Evolutionary conservation across 2,113 vertebrate genomes (phyloP).

Genomic region (Camelus dromedarius): DNA sequence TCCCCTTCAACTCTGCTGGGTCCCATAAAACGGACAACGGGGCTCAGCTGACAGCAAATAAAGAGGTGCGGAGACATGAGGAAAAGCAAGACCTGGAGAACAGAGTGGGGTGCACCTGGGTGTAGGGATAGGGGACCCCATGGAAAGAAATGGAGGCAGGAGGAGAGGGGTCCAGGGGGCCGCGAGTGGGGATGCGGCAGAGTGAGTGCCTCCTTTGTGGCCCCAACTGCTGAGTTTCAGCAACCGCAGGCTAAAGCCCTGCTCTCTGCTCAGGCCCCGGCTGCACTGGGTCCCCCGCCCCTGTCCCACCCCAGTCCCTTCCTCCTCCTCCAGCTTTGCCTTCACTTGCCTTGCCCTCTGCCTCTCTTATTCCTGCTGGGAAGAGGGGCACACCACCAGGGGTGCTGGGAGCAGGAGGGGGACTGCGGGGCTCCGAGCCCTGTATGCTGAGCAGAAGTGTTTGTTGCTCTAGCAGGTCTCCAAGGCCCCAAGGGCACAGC

Average conservation of each 20-base stretch:
- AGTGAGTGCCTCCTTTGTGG: neutral
- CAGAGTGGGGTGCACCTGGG: neutral
- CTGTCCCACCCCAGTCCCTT: neutral
- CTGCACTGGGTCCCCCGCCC: neutral
- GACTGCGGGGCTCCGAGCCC: neutral
- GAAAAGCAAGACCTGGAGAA: neutral
- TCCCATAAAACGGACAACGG: neutral
- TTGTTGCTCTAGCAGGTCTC: neutral
- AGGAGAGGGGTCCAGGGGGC: neutral
- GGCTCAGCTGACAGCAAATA: neutral
- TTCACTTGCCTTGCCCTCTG: neutral
- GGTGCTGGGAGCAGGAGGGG: neutral
- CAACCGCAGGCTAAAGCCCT: neutral
- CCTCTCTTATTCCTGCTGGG: neutral
- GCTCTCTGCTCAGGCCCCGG: neutral
- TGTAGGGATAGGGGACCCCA: rapidly evolving
- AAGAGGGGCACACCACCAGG: rapidly evolving
- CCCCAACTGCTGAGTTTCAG: too few species aligned
- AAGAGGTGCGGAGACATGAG: rapidly evolving
- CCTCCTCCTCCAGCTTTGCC: neutral
- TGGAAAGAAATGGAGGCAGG: neutral
- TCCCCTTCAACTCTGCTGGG: neutral
- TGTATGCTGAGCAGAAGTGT: neutral
- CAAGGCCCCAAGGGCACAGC: neutral
- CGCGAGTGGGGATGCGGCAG: too few species aligned